Base-by-base conservation (phyloP, 1,140 invertebrate species). In the Drosophila nigromelanica region DNA sequence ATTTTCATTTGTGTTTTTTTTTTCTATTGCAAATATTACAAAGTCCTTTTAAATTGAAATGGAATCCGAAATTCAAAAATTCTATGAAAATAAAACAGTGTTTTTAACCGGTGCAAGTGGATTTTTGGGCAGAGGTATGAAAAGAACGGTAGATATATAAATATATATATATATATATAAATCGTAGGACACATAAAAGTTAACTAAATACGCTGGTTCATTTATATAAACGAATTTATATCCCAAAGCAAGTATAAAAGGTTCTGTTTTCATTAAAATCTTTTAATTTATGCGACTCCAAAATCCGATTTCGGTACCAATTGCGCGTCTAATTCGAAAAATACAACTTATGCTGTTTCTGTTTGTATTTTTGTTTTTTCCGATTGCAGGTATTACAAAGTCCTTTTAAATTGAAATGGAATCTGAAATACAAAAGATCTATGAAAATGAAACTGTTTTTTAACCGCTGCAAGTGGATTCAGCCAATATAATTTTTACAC, bases 391-490 rank as follows among this genome's bases (percentile, higher is more conserved):
- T 43, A 33, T 67, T 14, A 15, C 21, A 10, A 40, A 35, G 5
- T 47, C 35, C 21, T 27, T 39, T 8, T 3, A 39, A 35, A 48
- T 21, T n/a, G 69, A 11, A 62, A 69, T 72, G 64, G 21, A 73
- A 8, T 70, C 71, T 0, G 63, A 73, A 51, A 93, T 95, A 24
- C 91, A 93, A 40, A 69, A 90, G 21, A 95, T 95, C 87, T 96
- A 94, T 78, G 93, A 92, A 43, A 92, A 93, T 39, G 93, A 94
- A 81, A 92, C 89, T 73, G 92, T 95, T 95, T 97, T 79, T 79
- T 95, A 82, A 95, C 94, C 1, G 94, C 94, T 27, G 94, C 92
- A 1, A 96, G 95, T 42, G 96, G 96, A 70, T 96, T 96, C 18
- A 1, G 18, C 18, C 2, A 18, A 18, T 18, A 18, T 18, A 18